Evolutionary conservation across 2,888 invertebrate species (phyloP).

Genomic region (Pachydiplax longipennis): DNA sequence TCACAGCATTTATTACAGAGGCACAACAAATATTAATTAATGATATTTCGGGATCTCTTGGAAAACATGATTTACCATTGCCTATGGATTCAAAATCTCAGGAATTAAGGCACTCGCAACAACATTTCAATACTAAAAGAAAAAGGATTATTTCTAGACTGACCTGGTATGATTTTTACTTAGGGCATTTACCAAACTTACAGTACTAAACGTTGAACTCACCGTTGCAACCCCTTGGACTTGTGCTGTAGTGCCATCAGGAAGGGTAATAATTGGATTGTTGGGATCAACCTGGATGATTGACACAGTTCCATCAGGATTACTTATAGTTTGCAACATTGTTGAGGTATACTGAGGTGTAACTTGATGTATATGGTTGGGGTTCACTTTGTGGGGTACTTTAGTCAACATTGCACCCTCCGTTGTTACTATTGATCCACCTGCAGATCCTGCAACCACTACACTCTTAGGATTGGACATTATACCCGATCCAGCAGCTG

Average conservation of each 20-base stretch:
- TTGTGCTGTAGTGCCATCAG: slow-evolving; percentile 95
- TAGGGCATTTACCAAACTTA: not conserved
- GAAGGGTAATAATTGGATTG: slow-evolving; percentile 92
- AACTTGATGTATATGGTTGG: slow-evolving; percentile 56
- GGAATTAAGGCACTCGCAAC: too few species aligned
- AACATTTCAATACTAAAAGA: too few species aligned
- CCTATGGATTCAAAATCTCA: too few species aligned
- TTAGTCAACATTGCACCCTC: slow-evolving; percentile 34
- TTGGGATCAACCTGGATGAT: slow-evolving; percentile 94
- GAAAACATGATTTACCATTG: too few species aligned
- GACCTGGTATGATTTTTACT: not conserved
- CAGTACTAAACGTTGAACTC: slow-evolving; percentile 51
- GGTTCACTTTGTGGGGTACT: slow-evolving; percentile 41
- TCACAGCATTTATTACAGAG: too few species aligned
- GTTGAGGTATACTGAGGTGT: slow-evolving; percentile 82
- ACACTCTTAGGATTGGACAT: slow-evolving; percentile 56
- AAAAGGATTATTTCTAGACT: too few species aligned
- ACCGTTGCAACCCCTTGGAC: slow-evolving; percentile 81
- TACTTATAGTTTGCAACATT: slow-evolving; percentile 93
- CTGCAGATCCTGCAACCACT: not conserved
- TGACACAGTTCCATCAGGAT: slow-evolving; percentile 95
- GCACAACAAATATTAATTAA: too few species aligned
- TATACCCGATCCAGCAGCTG: slow-evolving; percentile 65
- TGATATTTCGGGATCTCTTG: too few species aligned
- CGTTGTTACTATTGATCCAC: slow-evolving; percentile 14